Evolutionary conservation across 2,113 vertebrate species (phyloP).

Genomic region (Oncorhynchus tshawytscha): DNA sequence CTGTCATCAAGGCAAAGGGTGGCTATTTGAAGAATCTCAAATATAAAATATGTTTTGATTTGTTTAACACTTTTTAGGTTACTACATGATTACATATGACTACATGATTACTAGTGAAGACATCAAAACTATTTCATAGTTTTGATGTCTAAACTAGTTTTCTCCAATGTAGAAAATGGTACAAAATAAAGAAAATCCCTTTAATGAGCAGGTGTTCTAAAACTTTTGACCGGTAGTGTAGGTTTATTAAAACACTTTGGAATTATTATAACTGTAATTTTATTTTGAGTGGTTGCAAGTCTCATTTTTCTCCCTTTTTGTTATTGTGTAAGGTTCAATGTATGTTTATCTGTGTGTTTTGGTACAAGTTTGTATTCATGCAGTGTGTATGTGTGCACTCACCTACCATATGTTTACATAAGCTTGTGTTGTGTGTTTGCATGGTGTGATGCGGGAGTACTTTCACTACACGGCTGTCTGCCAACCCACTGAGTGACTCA

Average conservation of each 20-base stretch:
- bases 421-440: background rate
- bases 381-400: background rate
- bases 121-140: no score
- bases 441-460: background rate
- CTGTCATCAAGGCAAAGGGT: no score
- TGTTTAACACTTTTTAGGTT: no score
- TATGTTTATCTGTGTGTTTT: background rate
- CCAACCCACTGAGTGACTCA: conserved; percentile 14
- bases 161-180: no score
- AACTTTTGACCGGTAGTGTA: background rate
- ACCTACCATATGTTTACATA: background rate
- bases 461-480: conserved; percentile 5
- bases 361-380: background rate
- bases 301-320: conserved; percentile 11
- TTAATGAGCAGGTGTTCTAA: no score
- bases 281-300: conserved; percentile 14
- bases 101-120: no score
- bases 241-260: background rate
- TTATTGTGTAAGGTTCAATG: background rate
- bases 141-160: no score
- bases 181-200: no score
- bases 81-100: no score
- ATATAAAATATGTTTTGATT: no score
- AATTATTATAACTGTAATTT: background rate
- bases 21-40: no score